These are phyloP conservation scores for Noturus placidus DNA, from an alignment of 2,113 vertebrate genomes.

Conservation along the genomic window DNA sequence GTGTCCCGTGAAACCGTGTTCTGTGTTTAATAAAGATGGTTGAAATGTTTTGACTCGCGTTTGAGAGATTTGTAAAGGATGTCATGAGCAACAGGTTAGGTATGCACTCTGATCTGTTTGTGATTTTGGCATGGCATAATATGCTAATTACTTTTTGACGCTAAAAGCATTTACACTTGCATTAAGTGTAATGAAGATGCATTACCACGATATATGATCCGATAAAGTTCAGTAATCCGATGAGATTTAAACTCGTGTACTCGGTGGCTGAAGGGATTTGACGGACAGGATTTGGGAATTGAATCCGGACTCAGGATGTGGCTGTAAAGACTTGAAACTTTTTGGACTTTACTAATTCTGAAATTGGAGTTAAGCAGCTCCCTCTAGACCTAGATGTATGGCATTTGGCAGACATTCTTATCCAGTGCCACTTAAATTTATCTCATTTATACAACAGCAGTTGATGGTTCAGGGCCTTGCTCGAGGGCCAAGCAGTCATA, in stretches of 20 bases:
- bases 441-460: too few species aligned
- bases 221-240: background rate
- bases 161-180: background rate
- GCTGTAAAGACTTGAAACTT: background rate
- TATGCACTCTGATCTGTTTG: background rate
- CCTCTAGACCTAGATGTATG: too few species aligned
- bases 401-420: too few species aligned
- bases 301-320: background rate
- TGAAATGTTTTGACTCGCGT: background rate
- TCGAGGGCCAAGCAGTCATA: too few species aligned
- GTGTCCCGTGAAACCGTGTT: background rate
- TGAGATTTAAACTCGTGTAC: background rate
- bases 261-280: background rate
- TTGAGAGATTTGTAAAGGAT: background rate
- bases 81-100: background rate
- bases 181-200: background rate
- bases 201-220: background rate
- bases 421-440: too few species aligned
- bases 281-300: background rate
- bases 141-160: background rate
- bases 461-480: too few species aligned
- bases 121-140: background rate
- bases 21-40: conserved; percentile 6
- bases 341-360: background rate
- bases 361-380: too few species aligned